These are phyloP conservation scores for Xanthorhoe spadicearia DNA, from an alignment of 2,888 invertebrate genomes.

Conservation along the genomic window DNA sequence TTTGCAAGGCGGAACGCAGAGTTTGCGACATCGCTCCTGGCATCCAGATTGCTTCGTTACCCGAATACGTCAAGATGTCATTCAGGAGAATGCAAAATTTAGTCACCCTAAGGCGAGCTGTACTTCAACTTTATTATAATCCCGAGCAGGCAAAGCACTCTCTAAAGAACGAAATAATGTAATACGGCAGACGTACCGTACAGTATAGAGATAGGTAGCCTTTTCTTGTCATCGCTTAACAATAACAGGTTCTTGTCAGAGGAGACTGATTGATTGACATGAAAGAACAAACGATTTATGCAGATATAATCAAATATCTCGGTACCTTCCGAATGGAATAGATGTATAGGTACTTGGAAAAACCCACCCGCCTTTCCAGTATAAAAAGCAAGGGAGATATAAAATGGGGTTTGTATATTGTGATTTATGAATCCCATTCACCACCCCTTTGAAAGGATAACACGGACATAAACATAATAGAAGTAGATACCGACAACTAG, in stretches of 20 bases:
- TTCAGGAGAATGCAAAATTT: constrained; percentile 15
- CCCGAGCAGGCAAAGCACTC: neutral
- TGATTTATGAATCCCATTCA: constrained; percentile 41
- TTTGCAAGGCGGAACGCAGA: constrained; percentile 59
- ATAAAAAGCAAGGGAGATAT: constrained; percentile 29
- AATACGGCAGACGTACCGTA: too few species aligned
- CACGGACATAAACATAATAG: constrained; percentile 25
- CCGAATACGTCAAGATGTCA: constrained; percentile 44
- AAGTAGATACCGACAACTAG: constrained; percentile 29
- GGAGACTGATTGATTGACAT: neutral
- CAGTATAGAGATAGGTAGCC: neutral
- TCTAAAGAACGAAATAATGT: neutral
- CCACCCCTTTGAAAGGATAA: constrained; percentile 37
- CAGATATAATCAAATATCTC: neutral
- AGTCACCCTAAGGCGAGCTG: neutral
- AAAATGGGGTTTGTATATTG: constrained; percentile 31
- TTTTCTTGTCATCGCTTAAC: neutral
- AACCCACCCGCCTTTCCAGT: constrained; percentile 16
- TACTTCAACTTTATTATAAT: neutral
- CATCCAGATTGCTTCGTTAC: constrained; percentile 70
- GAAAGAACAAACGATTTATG: neutral
- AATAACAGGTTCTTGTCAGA: neutral
- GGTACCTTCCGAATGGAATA: neutral
- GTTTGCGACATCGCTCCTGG: constrained; percentile 59
- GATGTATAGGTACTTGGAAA: constrained; percentile 1